Conservation (phyloP, 2,888 invertebrate genomes). For the Cephus rjabovi region DNA sequence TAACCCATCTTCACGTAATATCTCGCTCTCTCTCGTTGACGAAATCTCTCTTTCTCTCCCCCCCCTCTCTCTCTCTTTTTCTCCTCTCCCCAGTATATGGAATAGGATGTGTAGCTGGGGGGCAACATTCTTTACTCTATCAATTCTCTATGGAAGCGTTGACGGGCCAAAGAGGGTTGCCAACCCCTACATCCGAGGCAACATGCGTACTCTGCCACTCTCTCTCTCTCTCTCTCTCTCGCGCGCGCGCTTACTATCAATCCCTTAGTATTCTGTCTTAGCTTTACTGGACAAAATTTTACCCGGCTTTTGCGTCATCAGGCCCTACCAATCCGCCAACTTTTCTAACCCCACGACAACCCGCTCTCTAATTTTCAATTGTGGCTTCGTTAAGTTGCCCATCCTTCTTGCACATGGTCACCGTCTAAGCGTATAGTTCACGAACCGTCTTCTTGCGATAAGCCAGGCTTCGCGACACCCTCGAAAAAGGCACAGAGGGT, state of each 20-base stretch:
- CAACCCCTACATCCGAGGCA: conserved; percentile 27
- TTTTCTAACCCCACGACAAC: background rate
- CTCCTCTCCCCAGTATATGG: background rate
- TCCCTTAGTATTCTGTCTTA: conserved; percentile 12
- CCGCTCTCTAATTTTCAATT: background rate
- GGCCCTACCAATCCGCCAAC: background rate
- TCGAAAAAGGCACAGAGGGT: conserved; percentile 48
- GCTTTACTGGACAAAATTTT: conserved; percentile 2
- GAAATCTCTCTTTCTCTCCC: background rate
- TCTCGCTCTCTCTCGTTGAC: no score
- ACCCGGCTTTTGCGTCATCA: background rate
- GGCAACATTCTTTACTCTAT: conserved; percentile 54
- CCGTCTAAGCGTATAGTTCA: background rate
- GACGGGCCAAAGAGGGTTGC: conserved; percentile 26
- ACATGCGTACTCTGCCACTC: conserved; percentile 12
- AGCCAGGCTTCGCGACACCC: conserved; percentile 1
- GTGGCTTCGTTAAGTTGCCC: background rate
- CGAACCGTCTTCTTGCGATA: background rate
- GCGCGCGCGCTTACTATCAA: background rate
- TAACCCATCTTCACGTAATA: background rate
- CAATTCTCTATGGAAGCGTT: conserved; percentile 45
- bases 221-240: conserved; percentile 14
- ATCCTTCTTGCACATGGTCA: background rate
- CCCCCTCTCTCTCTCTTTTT: background rate
- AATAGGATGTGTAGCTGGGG: conserved; percentile 17